Percentiles rank a stretch among this genome's conserved stretches.
Evolutionary conservation across 2,888 invertebrate species (phyloP).

Genomic region (Acanthococcus lagerstroemiae): DNA sequence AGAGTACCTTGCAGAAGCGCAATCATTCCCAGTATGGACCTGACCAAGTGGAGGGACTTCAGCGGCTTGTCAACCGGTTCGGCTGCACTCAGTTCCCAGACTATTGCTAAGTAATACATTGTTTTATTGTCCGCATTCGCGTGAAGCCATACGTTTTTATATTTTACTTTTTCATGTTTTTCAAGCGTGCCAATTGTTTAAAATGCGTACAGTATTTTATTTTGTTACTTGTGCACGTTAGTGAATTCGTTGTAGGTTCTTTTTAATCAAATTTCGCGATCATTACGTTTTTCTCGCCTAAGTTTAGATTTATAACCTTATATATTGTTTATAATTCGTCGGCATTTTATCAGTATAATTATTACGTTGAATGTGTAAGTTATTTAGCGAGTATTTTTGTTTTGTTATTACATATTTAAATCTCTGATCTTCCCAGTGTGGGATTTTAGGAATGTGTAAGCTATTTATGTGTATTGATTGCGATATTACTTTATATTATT

Average conservation of each 20-base stretch:
- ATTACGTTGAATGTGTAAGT: too few relatives aligned
- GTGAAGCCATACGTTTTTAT: not conserved
- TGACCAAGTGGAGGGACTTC: conserved; percentile 80
- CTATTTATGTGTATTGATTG: too few relatives aligned
- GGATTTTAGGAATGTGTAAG: too few relatives aligned
- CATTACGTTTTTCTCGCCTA: not conserved
- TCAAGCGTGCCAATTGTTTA: not conserved
- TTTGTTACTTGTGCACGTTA: not conserved
- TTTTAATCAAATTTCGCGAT: not conserved
- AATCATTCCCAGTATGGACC: conserved; percentile 74
- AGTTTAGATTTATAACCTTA: too few relatives aligned
- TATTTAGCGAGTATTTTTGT: too few relatives aligned
- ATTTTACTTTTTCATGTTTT: not conserved
- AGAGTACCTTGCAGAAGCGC: conserved; percentile 84
- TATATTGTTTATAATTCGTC: too few relatives aligned
- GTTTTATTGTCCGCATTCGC: not conserved
- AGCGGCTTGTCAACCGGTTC: conserved; percentile 35
- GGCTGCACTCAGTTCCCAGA: conserved; percentile 15
- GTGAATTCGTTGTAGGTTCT: not conserved
- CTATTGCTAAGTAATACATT: conserved; percentile 4
- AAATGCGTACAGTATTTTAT: not conserved
- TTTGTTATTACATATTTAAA: too few relatives aligned
- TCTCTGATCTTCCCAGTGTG: too few relatives aligned
- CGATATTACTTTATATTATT: too few relatives aligned
- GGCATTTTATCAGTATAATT: too few relatives aligned